Conservation (phyloP, 2,888 invertebrate species). For the Dione vanillae region DNA sequence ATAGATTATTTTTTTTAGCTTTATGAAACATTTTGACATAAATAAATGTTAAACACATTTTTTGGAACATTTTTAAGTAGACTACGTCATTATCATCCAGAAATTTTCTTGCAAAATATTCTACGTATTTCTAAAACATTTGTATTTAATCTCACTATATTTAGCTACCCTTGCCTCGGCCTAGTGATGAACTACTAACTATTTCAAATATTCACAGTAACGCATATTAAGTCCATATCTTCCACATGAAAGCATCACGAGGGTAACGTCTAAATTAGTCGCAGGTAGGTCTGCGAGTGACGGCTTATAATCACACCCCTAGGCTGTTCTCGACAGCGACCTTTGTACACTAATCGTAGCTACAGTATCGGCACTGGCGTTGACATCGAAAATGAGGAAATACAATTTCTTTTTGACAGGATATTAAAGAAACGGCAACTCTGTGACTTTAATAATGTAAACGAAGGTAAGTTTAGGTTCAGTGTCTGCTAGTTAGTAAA, state of each 20-base stretch:
- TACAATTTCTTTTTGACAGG: constrained; percentile 75
- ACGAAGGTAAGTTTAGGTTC: not conserved
- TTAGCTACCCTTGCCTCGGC: not conserved
- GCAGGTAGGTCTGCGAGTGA: constrained; percentile 70
- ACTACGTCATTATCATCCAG: not conserved
- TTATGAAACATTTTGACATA: not conserved
- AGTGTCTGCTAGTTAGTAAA: not conserved
- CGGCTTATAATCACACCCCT: constrained; percentile 76
- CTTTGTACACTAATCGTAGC: constrained; percentile 78
- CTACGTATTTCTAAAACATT: not conserved
- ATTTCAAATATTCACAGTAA: constrained; percentile 18
- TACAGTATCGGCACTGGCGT: constrained; percentile 63
- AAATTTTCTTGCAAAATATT: not conserved
- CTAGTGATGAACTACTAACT: not conserved
- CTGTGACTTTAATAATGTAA: constrained; percentile 16
- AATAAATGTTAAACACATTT: not conserved
- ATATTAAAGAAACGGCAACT: constrained; percentile 54
- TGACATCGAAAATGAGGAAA: constrained; percentile 65
- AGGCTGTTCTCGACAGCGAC: constrained; percentile 66
- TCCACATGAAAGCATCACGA: constrained; percentile 39
- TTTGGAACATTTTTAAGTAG: not conserved
- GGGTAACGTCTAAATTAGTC: constrained; percentile 52
- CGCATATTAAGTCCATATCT: constrained; percentile 41
- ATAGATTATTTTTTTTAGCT: constrained; percentile 18
- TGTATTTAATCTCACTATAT: not conserved